These are phyloP conservation scores for Pica pica DNA, from an alignment of 2,113 vertebrate species.

Conservation along the genomic window DNA sequence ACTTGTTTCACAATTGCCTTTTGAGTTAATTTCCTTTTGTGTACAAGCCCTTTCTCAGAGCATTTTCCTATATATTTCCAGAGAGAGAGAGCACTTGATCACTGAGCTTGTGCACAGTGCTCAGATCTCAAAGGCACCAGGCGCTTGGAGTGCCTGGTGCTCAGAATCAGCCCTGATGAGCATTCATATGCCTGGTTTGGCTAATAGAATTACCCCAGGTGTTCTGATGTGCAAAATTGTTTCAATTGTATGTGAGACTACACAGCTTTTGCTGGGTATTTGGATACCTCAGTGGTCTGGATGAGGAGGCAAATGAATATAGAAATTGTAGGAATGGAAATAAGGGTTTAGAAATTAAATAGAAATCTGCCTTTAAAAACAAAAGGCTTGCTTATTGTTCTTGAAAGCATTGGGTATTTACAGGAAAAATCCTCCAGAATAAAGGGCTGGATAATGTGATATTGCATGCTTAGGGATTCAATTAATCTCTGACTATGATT, in stretches of 20 bases:
- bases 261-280: not conserved
- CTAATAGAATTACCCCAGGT: not conserved
- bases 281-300: not conserved
- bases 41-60: not conserved
- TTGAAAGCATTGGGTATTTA: not conserved
- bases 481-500: not conserved
- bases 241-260: not conserved
- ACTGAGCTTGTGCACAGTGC: not conserved
- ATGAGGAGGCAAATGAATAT: not conserved
- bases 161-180: conserved; percentile 7
- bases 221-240: not conserved
- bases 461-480: not conserved
- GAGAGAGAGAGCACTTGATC: not conserved
- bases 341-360: not conserved
- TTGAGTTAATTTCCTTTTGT: not conserved
- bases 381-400: not conserved
- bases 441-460: not conserved
- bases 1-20: not conserved
- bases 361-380: not conserved
- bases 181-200: not conserved
- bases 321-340: not conserved
- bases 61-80: not conserved
- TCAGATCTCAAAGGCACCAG: not conserved
- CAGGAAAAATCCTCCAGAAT: not conserved
- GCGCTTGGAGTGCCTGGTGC: not conserved